Evolutionary conservation across 2,888 invertebrate genomes (phyloP).

Genomic region (Apodemia arnacis): DNA sequence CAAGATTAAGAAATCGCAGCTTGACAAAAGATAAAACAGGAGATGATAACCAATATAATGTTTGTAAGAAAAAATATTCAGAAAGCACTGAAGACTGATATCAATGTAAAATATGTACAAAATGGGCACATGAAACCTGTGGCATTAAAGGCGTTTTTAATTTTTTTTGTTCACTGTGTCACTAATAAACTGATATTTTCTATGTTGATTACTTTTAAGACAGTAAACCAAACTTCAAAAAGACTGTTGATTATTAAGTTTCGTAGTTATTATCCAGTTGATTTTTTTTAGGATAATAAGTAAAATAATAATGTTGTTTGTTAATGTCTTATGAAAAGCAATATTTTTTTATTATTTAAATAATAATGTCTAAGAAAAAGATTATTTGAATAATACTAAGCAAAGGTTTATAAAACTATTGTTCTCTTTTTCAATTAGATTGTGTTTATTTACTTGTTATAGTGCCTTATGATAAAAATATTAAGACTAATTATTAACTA

Average conservation of each 20-base stretch:
- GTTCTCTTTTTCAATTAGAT: too few species aligned
- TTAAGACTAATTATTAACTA: too few species aligned
- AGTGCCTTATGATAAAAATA: too few species aligned
- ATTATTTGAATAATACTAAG: too few species aligned
- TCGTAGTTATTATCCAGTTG: neutral
- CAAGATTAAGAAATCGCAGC: slow-evolving; percentile 53
- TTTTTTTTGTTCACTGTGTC: slow-evolving; percentile 43
- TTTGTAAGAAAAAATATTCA: slow-evolving; percentile 61
- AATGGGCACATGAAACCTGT: slow-evolving; percentile 54
- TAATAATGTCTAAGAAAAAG: too few species aligned
- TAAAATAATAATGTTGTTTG: too few species aligned
- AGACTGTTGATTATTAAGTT: slow-evolving; percentile 6
- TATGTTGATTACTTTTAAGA: slow-evolving; percentile 6
- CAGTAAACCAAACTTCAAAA: neutral
- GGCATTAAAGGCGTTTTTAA: slow-evolving; percentile 56
- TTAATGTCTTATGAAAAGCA: too few species aligned
- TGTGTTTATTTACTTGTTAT: too few species aligned
- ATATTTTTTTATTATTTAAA: too few species aligned
- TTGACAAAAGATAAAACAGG: too few species aligned
- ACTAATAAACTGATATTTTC: slow-evolving; percentile 3
- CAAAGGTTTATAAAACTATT: too few species aligned
- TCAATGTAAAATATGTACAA: slow-evolving; percentile 21
- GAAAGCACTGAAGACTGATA: slow-evolving; percentile 51
- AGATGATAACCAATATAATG: slow-evolving; percentile 53
- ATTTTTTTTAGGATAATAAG: too few species aligned